Conservation (phyloP, 2,113 vertebrate species). For the Prolemur simus region DNA sequence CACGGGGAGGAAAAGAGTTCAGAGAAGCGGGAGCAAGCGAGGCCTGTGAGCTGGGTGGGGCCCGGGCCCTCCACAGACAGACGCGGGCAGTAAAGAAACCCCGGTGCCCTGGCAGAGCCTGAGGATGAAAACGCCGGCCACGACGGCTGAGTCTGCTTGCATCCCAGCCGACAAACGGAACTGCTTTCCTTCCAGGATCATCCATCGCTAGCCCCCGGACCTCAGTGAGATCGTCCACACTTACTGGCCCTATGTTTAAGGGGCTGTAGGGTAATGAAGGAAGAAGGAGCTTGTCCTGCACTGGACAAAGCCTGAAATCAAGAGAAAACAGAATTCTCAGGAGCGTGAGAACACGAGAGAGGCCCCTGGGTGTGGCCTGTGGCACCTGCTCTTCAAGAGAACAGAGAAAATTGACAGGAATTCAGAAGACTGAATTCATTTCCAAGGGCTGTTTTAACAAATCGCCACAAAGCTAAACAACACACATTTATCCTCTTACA, state of each 20-base stretch:
- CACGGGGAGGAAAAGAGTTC: not conserved
- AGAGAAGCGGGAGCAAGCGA: no score
- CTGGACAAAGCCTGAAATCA: not conserved
- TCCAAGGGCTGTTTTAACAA: not conserved
- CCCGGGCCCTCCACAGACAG: not conserved
- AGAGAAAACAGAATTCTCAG: not conserved
- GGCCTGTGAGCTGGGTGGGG: no score
- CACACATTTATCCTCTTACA: not conserved
- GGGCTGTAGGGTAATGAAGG: not conserved
- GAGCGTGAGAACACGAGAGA: not conserved
- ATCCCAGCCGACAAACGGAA: not conserved
- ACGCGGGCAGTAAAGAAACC: not conserved
- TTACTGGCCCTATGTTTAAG: fast-evolving
- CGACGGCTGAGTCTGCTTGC: fast-evolving
- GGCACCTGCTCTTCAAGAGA: not conserved
- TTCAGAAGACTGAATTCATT: no score
- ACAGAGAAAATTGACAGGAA: fast-evolving
- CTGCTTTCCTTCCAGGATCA: not conserved
- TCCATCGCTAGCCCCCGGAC: not conserved
- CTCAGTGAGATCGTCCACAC: not conserved
- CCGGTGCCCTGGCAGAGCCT: not conserved
- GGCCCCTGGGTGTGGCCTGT: fast-evolving
- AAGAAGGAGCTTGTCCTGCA: not conserved
- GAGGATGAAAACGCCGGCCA: no score
- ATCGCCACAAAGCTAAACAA: fast-evolving